Evolutionary conservation across 2,113 vertebrate genomes (phyloP), one percentile per base, ranked within the genome.

Genomic region (Anolis carolinensis): DNA sequence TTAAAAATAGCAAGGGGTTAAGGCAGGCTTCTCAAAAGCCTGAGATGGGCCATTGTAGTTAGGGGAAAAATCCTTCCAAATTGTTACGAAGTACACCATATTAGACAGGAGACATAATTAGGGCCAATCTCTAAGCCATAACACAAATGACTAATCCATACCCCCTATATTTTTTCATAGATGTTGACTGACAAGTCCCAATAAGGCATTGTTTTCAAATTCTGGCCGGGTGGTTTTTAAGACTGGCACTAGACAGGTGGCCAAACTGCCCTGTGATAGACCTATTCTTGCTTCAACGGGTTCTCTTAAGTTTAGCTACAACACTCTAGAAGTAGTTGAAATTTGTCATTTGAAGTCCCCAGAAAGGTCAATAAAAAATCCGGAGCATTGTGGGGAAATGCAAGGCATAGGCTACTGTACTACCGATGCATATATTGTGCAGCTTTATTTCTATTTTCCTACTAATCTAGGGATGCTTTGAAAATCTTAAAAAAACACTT

Each of bases 1-100:
- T 93, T 85, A 94, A 88, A 89, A 91, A 92, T 92, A 4, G 11
- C 7, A 73, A 80, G 7, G 13, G 30, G 62, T 86, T 34, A 79
- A 62, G 30, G 9, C 14, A 70, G 50, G 30, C 32, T 68, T 79
- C 48, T 27, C 48, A 79, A 21, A 39, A 70, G n/a, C 34, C 6
- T 71, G 3, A 79, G 32, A 59, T 13, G 23, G 59, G 8, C 16
- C 32, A 39, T 5, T 32, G 52, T 71, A 52, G 39, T 59, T 13
- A 21, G 18, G 48, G 59, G 14, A 85, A 78, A 14, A 4, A 55
- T 36, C 16, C 23, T 67, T 55, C 63, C 32, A 79, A 79, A 10
- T 7, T 6, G 48, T 13, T 79, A 18, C 10, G 1, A 1, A 59
- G 55, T 59, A 23, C 21, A 59, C 34, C 11, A 18, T 30, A 67